These are phyloP conservation scores for Venturia canescens DNA, from an alignment of 1,140 invertebrate species.

Conservation along the genomic window DNA sequence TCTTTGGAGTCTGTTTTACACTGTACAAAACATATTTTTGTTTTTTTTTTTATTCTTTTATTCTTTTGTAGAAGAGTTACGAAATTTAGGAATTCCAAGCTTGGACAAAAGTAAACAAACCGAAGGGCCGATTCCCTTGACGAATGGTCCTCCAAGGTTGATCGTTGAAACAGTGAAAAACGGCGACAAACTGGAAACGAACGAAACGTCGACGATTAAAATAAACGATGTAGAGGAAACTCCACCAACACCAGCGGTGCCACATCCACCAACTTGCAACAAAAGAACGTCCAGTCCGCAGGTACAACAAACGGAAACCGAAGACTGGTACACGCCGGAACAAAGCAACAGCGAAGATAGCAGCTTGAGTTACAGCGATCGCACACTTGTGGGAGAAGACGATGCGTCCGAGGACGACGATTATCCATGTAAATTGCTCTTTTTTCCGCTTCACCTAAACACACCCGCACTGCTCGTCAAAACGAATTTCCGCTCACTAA, in stretches of 20 bases:
- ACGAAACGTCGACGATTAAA: constrained; percentile 48
- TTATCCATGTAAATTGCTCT: constrained; percentile 42
- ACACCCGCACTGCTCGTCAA: too few relatives aligned
- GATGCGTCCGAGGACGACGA: constrained; percentile 77
- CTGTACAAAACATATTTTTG: too few relatives aligned
- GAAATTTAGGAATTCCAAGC: constrained; percentile 78
- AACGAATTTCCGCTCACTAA: too few relatives aligned
- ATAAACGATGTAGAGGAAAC: constrained; percentile 37
- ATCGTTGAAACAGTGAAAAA: background rate
- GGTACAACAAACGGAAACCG: constrained; percentile 58
- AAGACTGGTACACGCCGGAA: constrained; percentile 71
- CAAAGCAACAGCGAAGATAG: constrained; percentile 88
- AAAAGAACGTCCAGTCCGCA: constrained; percentile 39
- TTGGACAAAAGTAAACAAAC: constrained; percentile 65
- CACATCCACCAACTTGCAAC: background rate
- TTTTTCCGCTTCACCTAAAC: background rate
- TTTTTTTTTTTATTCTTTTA: constrained; percentile 19
- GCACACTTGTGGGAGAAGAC: constrained; percentile 83
- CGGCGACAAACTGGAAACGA: constrained; percentile 27
- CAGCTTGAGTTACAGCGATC: constrained; percentile 86
- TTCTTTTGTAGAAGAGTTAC: constrained; percentile 71
- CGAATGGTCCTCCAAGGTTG: constrained; percentile 47
- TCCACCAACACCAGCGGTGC: background rate
- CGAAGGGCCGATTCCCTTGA: constrained; percentile 47
- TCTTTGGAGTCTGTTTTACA: background rate